Base-by-base conservation (phyloP, 2,888 invertebrate genomes). In the Criorhina ranunculi region DNA sequence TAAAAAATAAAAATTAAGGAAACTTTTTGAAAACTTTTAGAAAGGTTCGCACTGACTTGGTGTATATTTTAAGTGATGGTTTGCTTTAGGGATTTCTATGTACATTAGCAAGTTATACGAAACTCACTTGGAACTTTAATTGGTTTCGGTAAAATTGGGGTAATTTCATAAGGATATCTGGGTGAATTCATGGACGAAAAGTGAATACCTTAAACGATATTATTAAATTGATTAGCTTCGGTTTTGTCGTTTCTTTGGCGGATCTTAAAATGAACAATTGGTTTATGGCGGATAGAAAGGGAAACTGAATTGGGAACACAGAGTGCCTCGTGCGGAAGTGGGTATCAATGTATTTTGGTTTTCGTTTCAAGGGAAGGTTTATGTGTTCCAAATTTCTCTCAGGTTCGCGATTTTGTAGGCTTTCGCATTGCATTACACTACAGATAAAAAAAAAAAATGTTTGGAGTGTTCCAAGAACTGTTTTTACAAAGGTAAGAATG, bases 51-150 rank as follows among this genome's bases (percentile, higher is more conserved):
- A n/a, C 4, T 15, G 24, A 40, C 44, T 44, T 17, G 17, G 17
- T n/a, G 46, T 44, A n/a, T 11, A 19, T 31, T 72, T 51, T 51
- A 51, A 40, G 60, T 72, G 60, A 60, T 69, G 69, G 69, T 35
- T 57, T 40, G 53, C 55, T 67, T 67, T 55, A 5, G 17, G 53
- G 40, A 55, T n/a, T 46, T 64, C 33, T 35, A 7, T 31, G 37
- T 24, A 40, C 29, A 42, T 42, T 59, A 42, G 42, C 53, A 51
- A 66, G 40, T 53, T 37, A 31, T 42, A 9, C 15, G 17, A 33
- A 57, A 35, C 33, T 69, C 24, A 37, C 57, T 70, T 33, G 15
- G 37, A 70, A 70, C 59, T 46, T 49, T 29, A 70, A 70, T 59
- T 70, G 19, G 7, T 35, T 37, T 59, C 35, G 29, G 6, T 33